Conservation (phyloP, 2,888 invertebrate species). For the Drosophila subsilvestris region DNA sequence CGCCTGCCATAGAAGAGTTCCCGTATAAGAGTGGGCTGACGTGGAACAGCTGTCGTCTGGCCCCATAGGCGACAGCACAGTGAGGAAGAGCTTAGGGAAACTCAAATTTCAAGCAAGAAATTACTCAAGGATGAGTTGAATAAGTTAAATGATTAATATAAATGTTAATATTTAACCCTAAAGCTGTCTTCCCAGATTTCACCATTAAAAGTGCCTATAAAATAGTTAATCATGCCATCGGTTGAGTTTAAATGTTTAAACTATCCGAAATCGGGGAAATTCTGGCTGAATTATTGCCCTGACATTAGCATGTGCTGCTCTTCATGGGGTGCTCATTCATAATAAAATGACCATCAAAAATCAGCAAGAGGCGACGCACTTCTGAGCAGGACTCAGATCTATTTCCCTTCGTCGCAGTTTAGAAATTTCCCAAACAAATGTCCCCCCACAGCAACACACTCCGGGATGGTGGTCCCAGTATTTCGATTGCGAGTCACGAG, state of each 20-base stretch:
- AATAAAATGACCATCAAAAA: too few relatives aligned
- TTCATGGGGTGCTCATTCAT: too few relatives aligned
- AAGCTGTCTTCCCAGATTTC: too few relatives aligned
- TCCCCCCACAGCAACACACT: background rate
- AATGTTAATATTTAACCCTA: too few relatives aligned
- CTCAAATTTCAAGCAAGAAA: background rate
- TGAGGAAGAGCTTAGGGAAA: background rate
- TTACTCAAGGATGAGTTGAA: background rate
- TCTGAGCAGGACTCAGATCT: background rate
- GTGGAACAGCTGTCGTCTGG: background rate
- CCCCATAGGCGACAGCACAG: too few relatives aligned
- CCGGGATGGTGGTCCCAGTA: constrained; percentile 14
- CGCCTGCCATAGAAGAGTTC: constrained; percentile 11
- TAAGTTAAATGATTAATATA: too few relatives aligned
- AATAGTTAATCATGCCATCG: background rate
- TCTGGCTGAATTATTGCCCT: too few relatives aligned
- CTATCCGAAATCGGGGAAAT: too few relatives aligned
- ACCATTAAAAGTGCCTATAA: background rate
- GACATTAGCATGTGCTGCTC: too few relatives aligned
- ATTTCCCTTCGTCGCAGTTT: background rate
- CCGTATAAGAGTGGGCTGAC: constrained; percentile 3
- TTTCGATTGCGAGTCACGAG: background rate
- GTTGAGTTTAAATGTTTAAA: too few relatives aligned
- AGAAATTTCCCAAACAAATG: constrained; percentile 6
- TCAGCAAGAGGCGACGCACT: background rate